Evolutionary conservation across 2,797 vertebrate species (phyloP).

Genomic region (Peromyscus melanophrys): DNA sequence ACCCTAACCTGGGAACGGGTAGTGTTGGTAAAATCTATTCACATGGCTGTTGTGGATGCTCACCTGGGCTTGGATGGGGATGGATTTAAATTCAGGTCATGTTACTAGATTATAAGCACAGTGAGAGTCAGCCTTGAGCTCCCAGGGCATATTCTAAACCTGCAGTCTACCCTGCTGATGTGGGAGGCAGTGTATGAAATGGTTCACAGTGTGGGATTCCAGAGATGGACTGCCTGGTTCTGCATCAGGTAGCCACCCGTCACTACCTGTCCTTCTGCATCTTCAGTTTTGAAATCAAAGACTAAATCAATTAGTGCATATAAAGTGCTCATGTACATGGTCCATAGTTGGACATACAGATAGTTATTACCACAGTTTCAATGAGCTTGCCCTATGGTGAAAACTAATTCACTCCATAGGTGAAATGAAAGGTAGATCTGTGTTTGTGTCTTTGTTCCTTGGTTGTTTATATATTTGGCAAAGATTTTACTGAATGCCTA

Average conservation of each 20-base stretch:
- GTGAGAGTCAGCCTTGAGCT: conserved; percentile 20
- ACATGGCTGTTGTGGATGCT: background rate
- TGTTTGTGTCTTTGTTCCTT: conserved; percentile 12
- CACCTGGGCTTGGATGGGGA: background rate
- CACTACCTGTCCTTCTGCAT: background rate
- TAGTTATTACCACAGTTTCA: conserved; percentile 49
- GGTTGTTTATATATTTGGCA: conserved; percentile 9
- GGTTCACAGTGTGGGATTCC: background rate
- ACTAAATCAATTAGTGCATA: conserved; percentile 9
- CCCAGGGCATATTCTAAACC: background rate
- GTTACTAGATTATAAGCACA: conserved; percentile 24
- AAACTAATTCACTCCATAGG: background rate
- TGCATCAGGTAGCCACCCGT: background rate
- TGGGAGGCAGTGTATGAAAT: background rate
- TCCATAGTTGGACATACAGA: background rate
- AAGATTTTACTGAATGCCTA: conserved; percentile 39
- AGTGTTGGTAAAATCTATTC: background rate
- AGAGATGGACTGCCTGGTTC: background rate
- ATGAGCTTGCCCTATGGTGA: conserved; percentile 16
- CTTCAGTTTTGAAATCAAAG: conserved; percentile 45
- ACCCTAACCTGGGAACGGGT: background rate
- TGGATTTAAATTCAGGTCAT: background rate
- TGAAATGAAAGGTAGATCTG: background rate
- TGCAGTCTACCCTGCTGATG: background rate
- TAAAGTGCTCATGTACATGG: background rate